A percentile compares a stretch with the other conserved stretches of the same genome.
These are phyloP conservation scores for Tanytarsus gracilentus DNA, from an alignment of 2,888 invertebrate genomes.

Conservation along the genomic window DNA sequence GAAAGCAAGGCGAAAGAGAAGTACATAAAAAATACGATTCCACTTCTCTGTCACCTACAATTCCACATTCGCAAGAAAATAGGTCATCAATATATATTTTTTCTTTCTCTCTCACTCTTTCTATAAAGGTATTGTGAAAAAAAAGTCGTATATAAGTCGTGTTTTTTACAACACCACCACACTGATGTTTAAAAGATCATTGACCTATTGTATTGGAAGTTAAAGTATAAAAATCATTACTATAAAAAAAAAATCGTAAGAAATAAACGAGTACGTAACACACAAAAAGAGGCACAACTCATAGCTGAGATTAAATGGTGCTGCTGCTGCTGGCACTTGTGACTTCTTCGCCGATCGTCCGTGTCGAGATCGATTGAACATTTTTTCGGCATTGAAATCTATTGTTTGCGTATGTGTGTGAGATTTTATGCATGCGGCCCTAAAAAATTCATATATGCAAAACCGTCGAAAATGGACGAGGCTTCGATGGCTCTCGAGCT, in stretches of 20 bases:
- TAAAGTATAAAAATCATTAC: constrained; percentile 16
- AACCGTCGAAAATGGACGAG: too few relatives aligned
- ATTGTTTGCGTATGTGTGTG: background rate
- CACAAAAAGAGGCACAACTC: constrained; percentile 14
- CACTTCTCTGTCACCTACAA: constrained; percentile 18
- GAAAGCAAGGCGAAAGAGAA: constrained; percentile 25
- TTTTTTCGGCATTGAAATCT: constrained; percentile 1
- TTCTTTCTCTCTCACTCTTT: background rate
- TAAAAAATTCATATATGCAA: background rate
- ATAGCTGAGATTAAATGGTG: constrained; percentile 1
- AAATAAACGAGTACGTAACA: constrained; percentile 26
- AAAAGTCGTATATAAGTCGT: constrained; percentile 17
- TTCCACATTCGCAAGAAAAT: constrained; percentile 26
- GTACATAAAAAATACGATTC: constrained; percentile 19
- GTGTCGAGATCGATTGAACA: background rate
- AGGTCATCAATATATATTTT: constrained; percentile 22
- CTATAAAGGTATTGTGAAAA: constrained; percentile 17
- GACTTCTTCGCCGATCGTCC: background rate
- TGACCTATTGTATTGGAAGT: constrained; percentile 25
- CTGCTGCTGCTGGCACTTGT: background rate
- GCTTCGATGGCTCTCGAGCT: too few relatives aligned
- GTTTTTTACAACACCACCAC: constrained; percentile 20
- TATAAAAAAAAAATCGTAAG: constrained; percentile 17
- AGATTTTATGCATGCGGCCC: background rate
- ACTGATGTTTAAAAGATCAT: constrained; percentile 15